phyloP scores from a whole-genome alignment of 53 echinoderm and acorn worm species.

The Pentamera pediparva region DNA sequence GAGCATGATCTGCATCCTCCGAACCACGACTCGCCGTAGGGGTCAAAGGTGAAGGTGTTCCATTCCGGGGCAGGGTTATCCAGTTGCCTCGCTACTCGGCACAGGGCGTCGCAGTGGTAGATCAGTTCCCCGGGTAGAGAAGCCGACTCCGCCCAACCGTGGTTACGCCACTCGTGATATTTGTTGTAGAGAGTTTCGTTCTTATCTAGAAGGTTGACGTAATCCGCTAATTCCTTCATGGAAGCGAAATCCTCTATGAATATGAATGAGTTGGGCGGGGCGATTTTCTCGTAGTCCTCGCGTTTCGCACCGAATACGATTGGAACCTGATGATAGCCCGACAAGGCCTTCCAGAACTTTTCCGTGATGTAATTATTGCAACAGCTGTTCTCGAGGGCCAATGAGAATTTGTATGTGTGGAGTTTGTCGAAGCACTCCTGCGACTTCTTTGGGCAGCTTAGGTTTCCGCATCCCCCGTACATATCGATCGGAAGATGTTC shows the following conservation, averaged over 20 bases:
- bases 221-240: slow-evolving; percentile 11
- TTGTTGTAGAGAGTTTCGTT: not conserved
- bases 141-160: not conserved
- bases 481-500: slow-evolving; percentile 43
- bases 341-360: slow-evolving; percentile 50
- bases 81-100: not conserved
- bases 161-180: slow-evolving; percentile 8
- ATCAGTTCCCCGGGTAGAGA: not conserved
- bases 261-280: slow-evolving; percentile 63
- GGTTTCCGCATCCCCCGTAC: slow-evolving; percentile 60
- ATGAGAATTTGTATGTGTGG: slow-evolving; percentile 49
- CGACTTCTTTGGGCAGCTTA: slow-evolving; percentile 7
- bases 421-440: slow-evolving; percentile 34
- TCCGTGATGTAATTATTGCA: slow-evolving; percentile 58
- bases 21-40: slow-evolving; percentile 2
- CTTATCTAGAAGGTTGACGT: not conserved
- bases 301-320: slow-evolving; percentile 50
- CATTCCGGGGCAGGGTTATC: not conserved
- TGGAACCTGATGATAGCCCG: slow-evolving; percentile 46
- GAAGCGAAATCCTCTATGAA: slow-evolving; percentile 48
- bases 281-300: slow-evolving; percentile 43
- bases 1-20: slow-evolving; percentile 9
- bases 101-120: slow-evolving; percentile 14
- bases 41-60: slow-evolving; percentile 18
- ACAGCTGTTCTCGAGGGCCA: slow-evolving; percentile 53